These are phyloP conservation scores for Dicaeum eximium DNA, from an alignment of 2,113 vertebrate genomes.

Conservation along the genomic window DNA sequence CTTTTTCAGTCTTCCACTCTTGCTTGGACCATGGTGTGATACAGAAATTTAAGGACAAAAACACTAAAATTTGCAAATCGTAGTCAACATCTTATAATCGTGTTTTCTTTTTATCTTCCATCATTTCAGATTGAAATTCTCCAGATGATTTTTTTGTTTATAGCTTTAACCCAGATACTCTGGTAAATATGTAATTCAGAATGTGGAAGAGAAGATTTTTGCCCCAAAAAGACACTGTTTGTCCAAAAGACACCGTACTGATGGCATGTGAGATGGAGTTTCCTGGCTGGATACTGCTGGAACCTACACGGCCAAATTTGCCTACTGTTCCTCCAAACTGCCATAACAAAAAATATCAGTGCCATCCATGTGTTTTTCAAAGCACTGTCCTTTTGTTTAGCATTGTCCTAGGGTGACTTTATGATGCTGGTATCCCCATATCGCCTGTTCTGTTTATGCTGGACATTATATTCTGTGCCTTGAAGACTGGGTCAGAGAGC, in stretches of 20 bases:
- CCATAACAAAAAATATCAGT: not conserved
- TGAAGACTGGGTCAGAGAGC: too few relatives aligned
- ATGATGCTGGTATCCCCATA: too few relatives aligned
- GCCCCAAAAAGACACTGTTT: not conserved
- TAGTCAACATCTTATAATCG: not conserved
- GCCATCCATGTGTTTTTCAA: not conserved
- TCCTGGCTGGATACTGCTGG: not conserved
- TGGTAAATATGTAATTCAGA: not conserved
- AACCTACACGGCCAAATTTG: not conserved
- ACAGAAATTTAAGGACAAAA: not conserved
- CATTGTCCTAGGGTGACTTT: too few relatives aligned
- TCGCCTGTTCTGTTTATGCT: too few relatives aligned
- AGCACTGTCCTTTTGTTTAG: not conserved
- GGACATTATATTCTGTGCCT: too few relatives aligned
- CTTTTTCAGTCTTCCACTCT: not conserved
- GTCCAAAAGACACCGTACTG: fast-evolving
- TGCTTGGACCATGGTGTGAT: not conserved
- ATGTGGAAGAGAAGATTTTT: not conserved
- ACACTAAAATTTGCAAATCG: not conserved
- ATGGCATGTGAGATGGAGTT: not conserved
- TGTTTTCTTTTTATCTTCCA: not conserved
- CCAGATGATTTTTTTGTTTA: not conserved
- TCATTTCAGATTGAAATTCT: not conserved
- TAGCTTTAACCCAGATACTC: not conserved
- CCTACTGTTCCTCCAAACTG: not conserved